A percentile compares a stretch with the other conserved stretches of the same genome.
Conservation (phyloP, 2,113 vertebrate species). For the Ovis canadensis region DNA sequence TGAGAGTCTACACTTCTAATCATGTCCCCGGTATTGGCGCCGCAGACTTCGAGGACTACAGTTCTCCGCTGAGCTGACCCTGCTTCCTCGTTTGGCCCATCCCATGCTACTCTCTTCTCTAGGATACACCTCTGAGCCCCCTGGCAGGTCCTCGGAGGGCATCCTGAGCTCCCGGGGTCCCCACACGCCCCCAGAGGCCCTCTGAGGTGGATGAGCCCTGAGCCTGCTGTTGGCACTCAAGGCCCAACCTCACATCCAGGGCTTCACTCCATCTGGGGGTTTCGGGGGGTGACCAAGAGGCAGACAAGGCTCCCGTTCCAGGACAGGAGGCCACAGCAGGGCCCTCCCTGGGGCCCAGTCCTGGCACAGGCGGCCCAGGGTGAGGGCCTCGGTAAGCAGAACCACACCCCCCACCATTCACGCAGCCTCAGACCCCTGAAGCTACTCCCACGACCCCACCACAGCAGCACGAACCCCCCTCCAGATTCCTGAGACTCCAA, state of each 20-base stretch:
- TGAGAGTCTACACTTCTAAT: background rate
- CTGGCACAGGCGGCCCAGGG: background rate
- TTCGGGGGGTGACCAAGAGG: background rate
- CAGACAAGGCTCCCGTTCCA: background rate
- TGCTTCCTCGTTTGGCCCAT: background rate
- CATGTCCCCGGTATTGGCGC: fast-evolving
- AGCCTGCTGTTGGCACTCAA: background rate
- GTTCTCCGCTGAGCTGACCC: background rate
- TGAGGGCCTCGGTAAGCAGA: background rate
- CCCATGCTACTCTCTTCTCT: background rate
- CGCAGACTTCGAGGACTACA: fast-evolving
- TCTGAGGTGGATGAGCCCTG: background rate
- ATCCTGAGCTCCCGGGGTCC: background rate
- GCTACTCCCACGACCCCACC: background rate
- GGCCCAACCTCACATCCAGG: background rate
- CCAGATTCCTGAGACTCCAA: background rate
- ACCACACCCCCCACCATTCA: background rate
- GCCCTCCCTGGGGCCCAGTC: background rate
- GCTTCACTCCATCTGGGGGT: background rate
- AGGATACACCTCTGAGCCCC: background rate
- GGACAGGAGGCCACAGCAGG: background rate
- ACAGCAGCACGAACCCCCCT: too few relatives aligned
- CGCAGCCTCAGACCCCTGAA: background rate
- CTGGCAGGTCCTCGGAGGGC: background rate
- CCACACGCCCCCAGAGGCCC: background rate